phyloP scores from a whole-genome alignment of 2,797 vertebrate genomes.

The Neoniphon sammara region DNA sequence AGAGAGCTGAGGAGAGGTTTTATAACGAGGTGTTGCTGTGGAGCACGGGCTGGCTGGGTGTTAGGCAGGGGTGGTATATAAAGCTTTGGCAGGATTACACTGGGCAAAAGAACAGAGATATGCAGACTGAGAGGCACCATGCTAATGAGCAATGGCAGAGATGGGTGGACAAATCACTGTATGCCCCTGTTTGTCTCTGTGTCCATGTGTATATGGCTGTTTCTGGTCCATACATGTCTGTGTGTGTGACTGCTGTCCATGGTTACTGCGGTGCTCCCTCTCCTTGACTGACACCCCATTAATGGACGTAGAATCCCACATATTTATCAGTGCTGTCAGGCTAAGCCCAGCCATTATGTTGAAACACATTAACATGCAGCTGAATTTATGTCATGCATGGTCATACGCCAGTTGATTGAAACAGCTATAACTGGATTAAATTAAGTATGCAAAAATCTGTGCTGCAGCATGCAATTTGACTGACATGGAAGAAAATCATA shows the following conservation, averaged over 20 bases:
- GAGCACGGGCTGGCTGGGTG: constrained; percentile 39
- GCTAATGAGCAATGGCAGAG: constrained; percentile 35
- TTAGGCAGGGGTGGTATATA: constrained; percentile 34
- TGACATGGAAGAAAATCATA: constrained; percentile 46
- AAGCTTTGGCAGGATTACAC: constrained; percentile 53
- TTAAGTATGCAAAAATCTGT: constrained; percentile 57
- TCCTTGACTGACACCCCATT: constrained; percentile 63
- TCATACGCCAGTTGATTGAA: constrained; percentile 55
- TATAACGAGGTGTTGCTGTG: constrained; percentile 58
- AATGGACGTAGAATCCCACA: constrained; percentile 55
- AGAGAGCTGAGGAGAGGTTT: constrained; percentile 14
- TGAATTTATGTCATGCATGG: constrained; percentile 57
- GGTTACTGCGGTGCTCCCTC: constrained; percentile 9
- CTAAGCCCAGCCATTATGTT: constrained; percentile 57
- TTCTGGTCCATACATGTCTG: neutral
- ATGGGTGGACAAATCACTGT: constrained; percentile 35
- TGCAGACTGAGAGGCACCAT: constrained; percentile 29
- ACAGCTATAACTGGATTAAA: constrained; percentile 69
- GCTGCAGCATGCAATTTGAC: constrained; percentile 8
- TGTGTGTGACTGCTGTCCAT: neutral
- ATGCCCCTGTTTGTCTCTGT: neutral
- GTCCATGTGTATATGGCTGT: neutral
- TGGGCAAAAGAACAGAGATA: constrained; percentile 30
- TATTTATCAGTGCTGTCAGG: constrained; percentile 56
- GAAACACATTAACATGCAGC: constrained; percentile 61